phyloP scores from a whole-genome alignment of 2,888 invertebrate species.

The Ennomos fuscantarius region DNA sequence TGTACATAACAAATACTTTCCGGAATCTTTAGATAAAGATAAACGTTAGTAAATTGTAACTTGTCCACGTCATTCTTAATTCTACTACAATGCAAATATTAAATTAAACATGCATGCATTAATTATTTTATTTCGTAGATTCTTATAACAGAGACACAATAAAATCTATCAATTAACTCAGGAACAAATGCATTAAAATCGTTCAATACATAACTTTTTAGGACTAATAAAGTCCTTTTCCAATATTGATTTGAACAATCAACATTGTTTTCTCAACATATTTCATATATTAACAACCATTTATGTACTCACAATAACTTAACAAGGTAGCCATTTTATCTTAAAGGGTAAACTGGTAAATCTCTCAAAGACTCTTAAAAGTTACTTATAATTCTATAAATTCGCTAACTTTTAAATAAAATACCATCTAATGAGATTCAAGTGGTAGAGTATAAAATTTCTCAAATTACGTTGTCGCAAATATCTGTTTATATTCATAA shows the following conservation, averaged over 20 bases:
- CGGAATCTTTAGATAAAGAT: too few relatives aligned
- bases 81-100: conserved; percentile 65
- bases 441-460: conserved; percentile 79
- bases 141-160: conserved; percentile 68
- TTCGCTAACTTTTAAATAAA: conserved; percentile 80
- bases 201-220: conserved; percentile 66
- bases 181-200: conserved; percentile 85
- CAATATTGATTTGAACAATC: conserved; percentile 71
- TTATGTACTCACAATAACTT: conserved; percentile 71
- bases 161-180: conserved; percentile 84
- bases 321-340: conserved; percentile 79
- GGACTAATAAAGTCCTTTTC: conserved; percentile 68
- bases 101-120: conserved; percentile 76
- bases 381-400: conserved; percentile 77
- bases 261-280: conserved; percentile 70
- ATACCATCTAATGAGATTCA: conserved; percentile 85
- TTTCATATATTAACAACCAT: conserved; percentile 82
- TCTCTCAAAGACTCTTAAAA: conserved; percentile 77
- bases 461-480: conserved; percentile 65
- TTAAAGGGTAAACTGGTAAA: conserved; percentile 81
- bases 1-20: too few relatives aligned
- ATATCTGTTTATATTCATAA: conserved; percentile 57
- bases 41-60: conserved; percentile 2
- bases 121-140: conserved; percentile 51
- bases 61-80: conserved; percentile 32